Evolutionary conservation across 2,797 vertebrate genomes (phyloP).

Genomic region (Carduelis carduelis): DNA sequence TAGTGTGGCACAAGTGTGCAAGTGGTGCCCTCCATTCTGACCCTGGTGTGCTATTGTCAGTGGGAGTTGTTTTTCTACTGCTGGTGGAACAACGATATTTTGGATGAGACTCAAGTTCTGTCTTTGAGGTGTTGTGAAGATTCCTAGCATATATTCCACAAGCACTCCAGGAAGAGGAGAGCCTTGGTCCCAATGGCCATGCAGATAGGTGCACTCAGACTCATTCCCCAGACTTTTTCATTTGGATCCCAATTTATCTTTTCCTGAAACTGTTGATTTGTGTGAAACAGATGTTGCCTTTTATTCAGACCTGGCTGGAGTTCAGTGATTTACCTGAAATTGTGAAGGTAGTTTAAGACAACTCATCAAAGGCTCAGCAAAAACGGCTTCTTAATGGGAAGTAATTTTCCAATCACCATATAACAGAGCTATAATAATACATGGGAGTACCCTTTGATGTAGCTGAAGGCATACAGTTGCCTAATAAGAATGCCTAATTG

Average conservation of each 20-base stretch:
- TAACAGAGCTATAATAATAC: background rate
- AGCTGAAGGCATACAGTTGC: background rate
- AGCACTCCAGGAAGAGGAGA: background rate
- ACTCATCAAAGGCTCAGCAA: slow-evolving; percentile 12
- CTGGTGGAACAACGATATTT: background rate
- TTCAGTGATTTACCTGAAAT: background rate
- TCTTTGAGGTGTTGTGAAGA: background rate
- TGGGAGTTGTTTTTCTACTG: background rate
- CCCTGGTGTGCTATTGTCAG: background rate
- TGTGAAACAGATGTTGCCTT: slow-evolving; percentile 22
- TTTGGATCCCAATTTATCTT: background rate
- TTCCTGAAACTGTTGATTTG: background rate
- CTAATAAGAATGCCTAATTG: background rate
- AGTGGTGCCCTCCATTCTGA: background rate
- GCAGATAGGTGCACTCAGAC: background rate
- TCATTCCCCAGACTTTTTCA: background rate
- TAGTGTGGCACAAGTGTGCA: background rate
- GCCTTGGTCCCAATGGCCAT: background rate
- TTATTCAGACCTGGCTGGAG: background rate
- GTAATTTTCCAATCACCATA: slow-evolving; percentile 31
- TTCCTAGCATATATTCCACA: background rate
- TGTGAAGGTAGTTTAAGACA: background rate
- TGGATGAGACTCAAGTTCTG: background rate
- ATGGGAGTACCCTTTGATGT: background rate
- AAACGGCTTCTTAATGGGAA: slow-evolving; percentile 45